Evolutionary conservation across 1,140 invertebrate species (phyloP).

Genomic region (Thereuonema tuberculata): DNA sequence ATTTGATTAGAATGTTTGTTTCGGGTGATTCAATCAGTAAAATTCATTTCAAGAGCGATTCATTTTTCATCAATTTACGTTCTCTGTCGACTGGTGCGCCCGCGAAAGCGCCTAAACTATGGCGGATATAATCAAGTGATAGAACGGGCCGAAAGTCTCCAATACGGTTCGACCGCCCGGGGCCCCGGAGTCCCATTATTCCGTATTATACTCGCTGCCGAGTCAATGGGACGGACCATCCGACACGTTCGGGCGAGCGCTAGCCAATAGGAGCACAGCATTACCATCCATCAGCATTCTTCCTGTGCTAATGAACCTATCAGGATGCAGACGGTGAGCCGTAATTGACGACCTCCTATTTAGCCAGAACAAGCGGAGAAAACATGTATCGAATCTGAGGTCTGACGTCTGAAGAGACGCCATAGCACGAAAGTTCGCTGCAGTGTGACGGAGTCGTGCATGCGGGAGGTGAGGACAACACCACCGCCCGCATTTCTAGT

Average conservation of each 20-base stretch:
- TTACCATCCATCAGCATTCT: constrained; percentile 4
- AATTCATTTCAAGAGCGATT: too few relatives aligned
- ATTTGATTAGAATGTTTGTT: too few relatives aligned
- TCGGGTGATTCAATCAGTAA: too few relatives aligned
- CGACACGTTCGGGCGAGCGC: neutral
- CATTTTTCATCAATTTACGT: too few relatives aligned
- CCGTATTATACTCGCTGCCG: neutral
- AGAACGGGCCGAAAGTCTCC: too few relatives aligned
- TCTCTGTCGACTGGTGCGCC: too few relatives aligned
- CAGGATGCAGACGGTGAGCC: neutral
- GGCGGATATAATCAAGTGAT: too few relatives aligned
- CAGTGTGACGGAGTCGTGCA: too few relatives aligned
- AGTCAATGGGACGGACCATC: neutral
- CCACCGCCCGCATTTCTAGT: neutral
- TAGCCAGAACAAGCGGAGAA: neutral
- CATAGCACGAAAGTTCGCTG: neutral
- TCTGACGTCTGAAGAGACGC: neutral
- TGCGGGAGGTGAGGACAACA: neutral
- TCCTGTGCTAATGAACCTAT: constrained; percentile 6
- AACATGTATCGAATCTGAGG: too few relatives aligned
- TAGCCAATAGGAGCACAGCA: neutral
- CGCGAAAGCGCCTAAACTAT: too few relatives aligned
- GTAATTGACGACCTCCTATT: neutral
- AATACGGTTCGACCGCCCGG: too few relatives aligned
- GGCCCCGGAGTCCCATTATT: too few relatives aligned